Conservation (phyloP, 2,888 invertebrate species). For the Macrosoma leucophasiata region DNA sequence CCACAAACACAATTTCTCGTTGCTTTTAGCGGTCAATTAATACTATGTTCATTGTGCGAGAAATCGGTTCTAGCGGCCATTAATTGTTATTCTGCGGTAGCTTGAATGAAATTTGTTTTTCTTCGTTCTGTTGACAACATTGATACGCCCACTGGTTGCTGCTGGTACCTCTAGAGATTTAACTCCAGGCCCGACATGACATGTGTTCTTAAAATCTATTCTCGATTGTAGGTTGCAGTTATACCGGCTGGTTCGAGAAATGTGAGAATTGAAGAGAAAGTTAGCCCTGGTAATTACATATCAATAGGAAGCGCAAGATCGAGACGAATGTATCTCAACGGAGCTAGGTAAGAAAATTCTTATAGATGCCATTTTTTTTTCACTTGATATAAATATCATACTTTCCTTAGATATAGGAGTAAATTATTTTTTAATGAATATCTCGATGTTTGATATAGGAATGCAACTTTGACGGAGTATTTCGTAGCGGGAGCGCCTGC, state of each 20-base stretch:
- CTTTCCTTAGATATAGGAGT: neutral
- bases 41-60: too few species aligned
- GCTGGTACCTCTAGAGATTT: too few species aligned
- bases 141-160: too few species aligned
- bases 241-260: slow-evolving; percentile 88
- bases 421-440: slow-evolving; percentile 21
- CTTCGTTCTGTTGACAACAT: too few species aligned
- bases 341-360: slow-evolving; percentile 76
- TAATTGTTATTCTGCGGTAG: too few species aligned
- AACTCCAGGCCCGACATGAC: too few species aligned
- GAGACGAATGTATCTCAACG: slow-evolving; percentile 85
- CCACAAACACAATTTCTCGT: too few species aligned
- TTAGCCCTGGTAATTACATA: slow-evolving; percentile 85
- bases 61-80: too few species aligned
- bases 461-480: slow-evolving; percentile 85
- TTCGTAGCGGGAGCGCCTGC: slow-evolving; percentile 86
- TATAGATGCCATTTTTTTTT: slow-evolving; percentile 1
- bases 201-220: too few species aligned
- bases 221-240: slow-evolving; percentile 75
- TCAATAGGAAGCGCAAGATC: slow-evolving; percentile 83
- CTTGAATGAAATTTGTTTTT: too few species aligned
- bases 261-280: slow-evolving; percentile 84
- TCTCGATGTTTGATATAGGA: too few species aligned
- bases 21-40: too few species aligned
- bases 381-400: neutral